Evolutionary conservation across 2,113 vertebrate genomes (phyloP), one percentile per base, ranked within the genome.

Genomic region (Lepidothrix coronata): DNA sequence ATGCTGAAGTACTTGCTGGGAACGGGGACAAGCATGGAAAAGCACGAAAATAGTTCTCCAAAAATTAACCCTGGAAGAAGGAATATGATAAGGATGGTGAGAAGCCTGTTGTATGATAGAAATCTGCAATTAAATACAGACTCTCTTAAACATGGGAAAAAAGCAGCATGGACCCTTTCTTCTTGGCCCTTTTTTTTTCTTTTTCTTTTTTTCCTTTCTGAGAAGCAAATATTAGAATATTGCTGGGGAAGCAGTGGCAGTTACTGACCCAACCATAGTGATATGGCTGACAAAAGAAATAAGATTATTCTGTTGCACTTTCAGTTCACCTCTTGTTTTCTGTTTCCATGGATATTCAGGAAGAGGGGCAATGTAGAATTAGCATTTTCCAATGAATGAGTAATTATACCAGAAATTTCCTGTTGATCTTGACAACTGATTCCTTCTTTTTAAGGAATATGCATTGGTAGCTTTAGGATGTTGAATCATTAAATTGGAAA

Each of bases 261-360:
- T 73, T 80, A 80, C 27, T 79, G 59, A 52, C 30, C 51, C 39
- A 75, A 22, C 48, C 8, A 5, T 12, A 57, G 44, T 33, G 37
- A 39, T 86, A 25, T 8, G 14, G 31, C 33, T 93, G 65, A 84
- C 0, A 33, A 66, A 88, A 72, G 51, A 59, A 88, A 22, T 41
- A 66, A 78, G 25, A 48, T 86, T n/a, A 51, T 75, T 84, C 58
- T 84, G 21, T 58, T 82, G n/a, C 15, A 41, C 19, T 81, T 81
- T 58, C 31, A 87, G 48, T 55, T 31, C 39, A 16, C 80, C 11
- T 81, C 73, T 78, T 91, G 63, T 84, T 89, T 94, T 87, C 52
- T 87, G 59, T 95, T 95, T 89, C 86, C 76, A 57, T 52, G 28
- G 88, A 57, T 89, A 71, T 89, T 85, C 57, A 49, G 80, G 30